phyloP scores from a whole-genome alignment of 2,797 vertebrate species.

The Etheostoma perlongum region DNA sequence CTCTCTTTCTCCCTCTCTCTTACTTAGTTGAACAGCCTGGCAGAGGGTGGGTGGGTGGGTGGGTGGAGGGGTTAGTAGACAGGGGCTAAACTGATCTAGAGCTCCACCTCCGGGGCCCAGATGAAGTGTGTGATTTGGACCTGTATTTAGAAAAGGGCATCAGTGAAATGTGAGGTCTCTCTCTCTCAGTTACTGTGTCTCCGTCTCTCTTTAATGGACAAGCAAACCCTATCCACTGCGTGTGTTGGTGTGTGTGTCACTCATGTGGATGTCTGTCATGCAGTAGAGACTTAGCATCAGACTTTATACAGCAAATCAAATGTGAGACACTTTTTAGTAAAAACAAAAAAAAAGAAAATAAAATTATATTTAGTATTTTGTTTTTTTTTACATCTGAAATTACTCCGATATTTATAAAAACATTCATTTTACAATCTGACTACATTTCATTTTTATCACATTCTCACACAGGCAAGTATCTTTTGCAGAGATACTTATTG shows the following conservation, averaged over 20 bases:
- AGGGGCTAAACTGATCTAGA: constrained; percentile 79
- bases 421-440: constrained; percentile 3
- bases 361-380: background rate
- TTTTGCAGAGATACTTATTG: constrained; percentile 38
- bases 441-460: constrained; percentile 28
- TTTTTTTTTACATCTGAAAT: constrained; percentile 5
- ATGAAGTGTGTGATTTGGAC: constrained; percentile 82
- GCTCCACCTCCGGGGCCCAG: constrained; percentile 77
- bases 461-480: constrained; percentile 43
- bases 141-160: constrained; percentile 80
- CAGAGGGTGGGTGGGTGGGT: constrained; percentile 17
- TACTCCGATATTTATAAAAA: background rate
- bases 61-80: constrained; percentile 50
- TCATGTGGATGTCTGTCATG: constrained; percentile 24
- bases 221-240: constrained; percentile 28
- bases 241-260: constrained; percentile 12
- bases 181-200: constrained; percentile 39
- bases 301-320: background rate
- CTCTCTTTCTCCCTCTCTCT: constrained; percentile 52
- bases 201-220: constrained; percentile 36
- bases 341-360: constrained; percentile 8
- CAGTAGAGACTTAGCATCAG: constrained; percentile 13
- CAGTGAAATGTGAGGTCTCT: constrained; percentile 77
- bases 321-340: background rate
- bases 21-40: constrained; percentile 57